A percentile compares a stretch with the other conserved stretches of the same genome.
These are phyloP conservation scores for Darevskia nairensis DNA, from an alignment of 2,797 vertebrate species.

Conservation along the genomic window DNA sequence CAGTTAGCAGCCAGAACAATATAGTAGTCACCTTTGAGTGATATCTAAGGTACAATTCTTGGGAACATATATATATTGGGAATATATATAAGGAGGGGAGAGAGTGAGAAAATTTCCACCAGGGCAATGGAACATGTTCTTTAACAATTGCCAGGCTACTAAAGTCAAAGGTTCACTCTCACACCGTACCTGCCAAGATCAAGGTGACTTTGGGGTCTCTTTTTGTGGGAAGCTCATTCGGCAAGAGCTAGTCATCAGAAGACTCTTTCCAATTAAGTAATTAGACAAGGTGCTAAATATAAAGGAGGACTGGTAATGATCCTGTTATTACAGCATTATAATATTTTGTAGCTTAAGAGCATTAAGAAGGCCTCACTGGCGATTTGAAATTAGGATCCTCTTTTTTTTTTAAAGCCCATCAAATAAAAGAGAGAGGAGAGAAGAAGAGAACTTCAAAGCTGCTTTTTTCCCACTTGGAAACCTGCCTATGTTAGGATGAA, in stretches of 20 bases:
- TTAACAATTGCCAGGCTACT: constrained; percentile 33
- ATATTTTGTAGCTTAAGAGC: constrained; percentile 63
- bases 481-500: constrained; percentile 78
- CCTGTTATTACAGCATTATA: constrained; percentile 49
- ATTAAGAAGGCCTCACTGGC: constrained; percentile 72
- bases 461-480: constrained; percentile 76
- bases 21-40: background rate
- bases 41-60: constrained; percentile 26
- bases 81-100: too few relatives aligned
- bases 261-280: constrained; percentile 61
- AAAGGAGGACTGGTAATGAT: constrained; percentile 42
- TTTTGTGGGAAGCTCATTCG: constrained; percentile 33
- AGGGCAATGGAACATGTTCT: constrained; percentile 15
- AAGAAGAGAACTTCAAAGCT: constrained; percentile 76
- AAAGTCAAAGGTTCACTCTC: constrained; percentile 45
- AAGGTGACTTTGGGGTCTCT: constrained; percentile 32
- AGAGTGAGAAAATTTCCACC: constrained; percentile 17
- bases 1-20: too few relatives aligned
- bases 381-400: constrained; percentile 67
- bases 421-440: constrained; percentile 38
- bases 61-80: background rate
- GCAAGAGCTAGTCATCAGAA: constrained; percentile 21
- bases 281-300: constrained; percentile 45
- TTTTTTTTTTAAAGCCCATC: constrained; percentile 44
- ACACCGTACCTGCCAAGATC: constrained; percentile 45